Conservation (phyloP, 2,888 invertebrate species). For the Hyppa rectilinea region DNA sequence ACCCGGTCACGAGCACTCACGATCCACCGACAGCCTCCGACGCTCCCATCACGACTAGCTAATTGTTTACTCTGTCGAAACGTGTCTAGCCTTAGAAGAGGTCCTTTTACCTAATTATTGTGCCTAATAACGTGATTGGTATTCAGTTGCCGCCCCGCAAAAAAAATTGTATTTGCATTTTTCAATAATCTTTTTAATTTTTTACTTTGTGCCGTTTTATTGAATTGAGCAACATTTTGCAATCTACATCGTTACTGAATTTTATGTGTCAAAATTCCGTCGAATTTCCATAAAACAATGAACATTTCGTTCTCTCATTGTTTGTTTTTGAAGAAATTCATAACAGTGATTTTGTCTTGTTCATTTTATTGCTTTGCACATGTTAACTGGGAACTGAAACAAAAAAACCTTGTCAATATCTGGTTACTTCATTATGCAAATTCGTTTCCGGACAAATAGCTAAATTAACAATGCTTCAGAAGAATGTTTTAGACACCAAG, state of each 20-base stretch:
- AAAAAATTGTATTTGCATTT: constrained; percentile 31
- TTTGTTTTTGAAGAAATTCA: constrained; percentile 18
- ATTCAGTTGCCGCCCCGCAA: constrained; percentile 33
- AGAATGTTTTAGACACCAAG: not conserved
- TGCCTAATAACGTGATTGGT: constrained; percentile 41
- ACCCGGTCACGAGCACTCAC: constrained; percentile 71
- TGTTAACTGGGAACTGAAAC: constrained; percentile 13
- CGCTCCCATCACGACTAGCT: constrained; percentile 77
- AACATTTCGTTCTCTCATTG: constrained; percentile 9
- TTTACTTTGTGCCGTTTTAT: constrained; percentile 22
- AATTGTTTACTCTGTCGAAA: constrained; percentile 70
- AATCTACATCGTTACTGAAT: constrained; percentile 24
- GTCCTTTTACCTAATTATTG: constrained; percentile 58
- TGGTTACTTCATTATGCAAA: not conserved
- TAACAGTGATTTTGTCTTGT: constrained; percentile 21
- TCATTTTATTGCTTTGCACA: constrained; percentile 18
- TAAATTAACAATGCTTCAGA: constrained; percentile 6
- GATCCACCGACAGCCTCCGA: constrained; percentile 67
- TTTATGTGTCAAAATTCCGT: constrained; percentile 23
- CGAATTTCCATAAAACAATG: constrained; percentile 15
- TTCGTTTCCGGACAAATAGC: constrained; percentile 18
- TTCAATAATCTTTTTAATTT: constrained; percentile 10
- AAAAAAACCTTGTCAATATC: constrained; percentile 15
- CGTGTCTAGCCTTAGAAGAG: constrained; percentile 59
- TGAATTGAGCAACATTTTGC: constrained; percentile 14